These are phyloP conservation scores for Muscicapa adusta DNA, from an alignment of 2,113 vertebrate genomes.

Conservation along the genomic window DNA sequence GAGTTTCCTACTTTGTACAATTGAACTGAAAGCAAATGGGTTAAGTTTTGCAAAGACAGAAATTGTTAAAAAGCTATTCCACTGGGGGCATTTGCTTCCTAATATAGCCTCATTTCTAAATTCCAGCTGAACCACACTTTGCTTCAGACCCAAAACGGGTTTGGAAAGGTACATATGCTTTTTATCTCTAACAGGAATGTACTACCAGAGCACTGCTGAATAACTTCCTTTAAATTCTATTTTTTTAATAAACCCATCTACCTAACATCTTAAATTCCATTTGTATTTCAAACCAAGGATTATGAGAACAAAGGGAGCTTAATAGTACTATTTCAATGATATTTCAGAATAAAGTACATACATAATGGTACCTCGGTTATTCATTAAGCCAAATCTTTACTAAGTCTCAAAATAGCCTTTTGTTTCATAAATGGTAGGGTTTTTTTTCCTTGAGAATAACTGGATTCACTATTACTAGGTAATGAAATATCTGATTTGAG, in stretches of 20 bases:
- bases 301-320: slow-evolving; percentile 16
- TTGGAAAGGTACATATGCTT: background rate
- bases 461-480: slow-evolving; percentile 12
- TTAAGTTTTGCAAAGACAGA: background rate
- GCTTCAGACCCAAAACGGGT: background rate
- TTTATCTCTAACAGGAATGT: background rate
- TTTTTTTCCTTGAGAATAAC: background rate
- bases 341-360: background rate
- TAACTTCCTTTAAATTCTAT: background rate
- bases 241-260: background rate
- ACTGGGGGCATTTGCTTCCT: background rate
- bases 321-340: slow-evolving; percentile 4
- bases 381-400: slow-evolving; percentile 25
- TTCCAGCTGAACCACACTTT: background rate
- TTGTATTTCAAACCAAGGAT: slow-evolving; percentile 18
- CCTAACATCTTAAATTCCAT: slow-evolving; percentile 13
- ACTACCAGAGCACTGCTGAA: background rate
- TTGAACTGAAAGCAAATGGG: background rate
- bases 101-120: background rate
- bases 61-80: slow-evolving; percentile 4
- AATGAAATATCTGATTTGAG: slow-evolving; percentile 31
- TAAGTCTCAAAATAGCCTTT: background rate
- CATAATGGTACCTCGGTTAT: slow-evolving; percentile 6
- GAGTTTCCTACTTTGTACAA: background rate
- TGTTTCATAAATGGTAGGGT: background rate